Percentiles rank a stretch among this genome's conserved stretches.
phyloP scores from a whole-genome alignment of 2,113 vertebrate genomes.

The Chaetorhynchus papuensis region DNA sequence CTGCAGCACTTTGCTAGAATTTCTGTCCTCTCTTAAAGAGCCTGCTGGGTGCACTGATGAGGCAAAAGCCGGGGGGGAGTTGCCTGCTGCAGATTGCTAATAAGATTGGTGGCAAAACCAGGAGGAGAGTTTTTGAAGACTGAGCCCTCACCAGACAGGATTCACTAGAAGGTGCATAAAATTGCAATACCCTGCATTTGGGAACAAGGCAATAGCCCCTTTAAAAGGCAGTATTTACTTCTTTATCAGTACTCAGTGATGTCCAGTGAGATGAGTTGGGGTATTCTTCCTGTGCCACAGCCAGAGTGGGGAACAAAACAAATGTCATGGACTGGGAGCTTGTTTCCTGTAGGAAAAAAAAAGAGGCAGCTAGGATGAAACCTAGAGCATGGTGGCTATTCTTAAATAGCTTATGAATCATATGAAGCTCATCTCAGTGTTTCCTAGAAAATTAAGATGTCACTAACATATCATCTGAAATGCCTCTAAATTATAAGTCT shows the following conservation, averaged over 20 bases:
- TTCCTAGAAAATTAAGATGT: conserved; percentile 46
- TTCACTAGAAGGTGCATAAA: background rate
- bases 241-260: background rate
- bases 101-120: background rate
- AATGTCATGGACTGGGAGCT: background rate
- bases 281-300: background rate
- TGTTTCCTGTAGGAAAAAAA: background rate
- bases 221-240: background rate
- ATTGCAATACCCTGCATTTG: background rate
- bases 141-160: background rate
- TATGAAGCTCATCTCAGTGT: background rate
- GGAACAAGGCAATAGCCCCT: background rate
- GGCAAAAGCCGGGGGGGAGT: background rate
- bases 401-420: conserved; percentile 27
- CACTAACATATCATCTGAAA: conserved; percentile 32
- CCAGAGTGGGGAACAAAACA: background rate
- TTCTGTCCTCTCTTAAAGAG: background rate
- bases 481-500: conserved; percentile 21
- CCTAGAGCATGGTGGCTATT: background rate
- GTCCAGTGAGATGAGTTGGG: background rate
- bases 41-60: background rate
- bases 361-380: background rate
- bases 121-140: background rate
- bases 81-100: background rate
- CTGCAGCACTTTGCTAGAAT: background rate